phyloP scores from a whole-genome alignment of 1,140 invertebrate species.

The Patella vulgata region DNA sequence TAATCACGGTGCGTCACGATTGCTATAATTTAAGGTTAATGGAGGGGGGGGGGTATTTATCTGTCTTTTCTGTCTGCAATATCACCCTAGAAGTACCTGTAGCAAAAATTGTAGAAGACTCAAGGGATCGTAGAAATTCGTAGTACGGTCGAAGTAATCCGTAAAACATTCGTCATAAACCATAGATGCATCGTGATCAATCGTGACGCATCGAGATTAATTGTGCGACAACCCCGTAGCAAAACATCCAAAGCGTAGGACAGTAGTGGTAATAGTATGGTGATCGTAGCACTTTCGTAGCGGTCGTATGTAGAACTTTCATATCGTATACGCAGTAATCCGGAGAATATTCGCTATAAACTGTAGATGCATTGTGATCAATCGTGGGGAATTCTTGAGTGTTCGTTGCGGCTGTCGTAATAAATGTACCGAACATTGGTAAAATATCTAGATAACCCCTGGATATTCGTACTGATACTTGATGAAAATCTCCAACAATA shows the following conservation, averaged over 20 bases:
- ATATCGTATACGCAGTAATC: background rate
- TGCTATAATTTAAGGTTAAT: background rate
- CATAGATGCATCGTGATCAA: background rate
- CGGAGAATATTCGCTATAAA: slow-evolving; percentile 72
- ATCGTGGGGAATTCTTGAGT: slow-evolving; percentile 80
- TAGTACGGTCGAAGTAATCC: too few species aligned
- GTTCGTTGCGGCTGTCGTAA: too few species aligned
- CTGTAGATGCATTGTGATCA: slow-evolving; percentile 84
- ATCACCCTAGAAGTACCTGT: background rate
- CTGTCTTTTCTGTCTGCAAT: background rate
- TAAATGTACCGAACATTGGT: too few species aligned
- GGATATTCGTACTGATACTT: too few species aligned
- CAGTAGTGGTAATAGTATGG: background rate
- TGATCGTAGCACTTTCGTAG: background rate
- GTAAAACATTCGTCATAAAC: too few species aligned
- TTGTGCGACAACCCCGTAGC: background rate
- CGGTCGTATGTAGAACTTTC: background rate
- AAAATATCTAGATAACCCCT: too few species aligned
- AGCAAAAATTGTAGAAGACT: too few species aligned
- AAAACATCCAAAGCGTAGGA: background rate
- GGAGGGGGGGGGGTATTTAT: background rate
- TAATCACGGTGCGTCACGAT: background rate
- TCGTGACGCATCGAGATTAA: background rate
- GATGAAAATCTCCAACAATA: too few species aligned
- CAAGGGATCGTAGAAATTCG: too few species aligned